These are phyloP conservation scores for Lethenteron camtschaticum DNA, from an alignment of 2,113 vertebrate genomes.

Conservation along the genomic window DNA sequence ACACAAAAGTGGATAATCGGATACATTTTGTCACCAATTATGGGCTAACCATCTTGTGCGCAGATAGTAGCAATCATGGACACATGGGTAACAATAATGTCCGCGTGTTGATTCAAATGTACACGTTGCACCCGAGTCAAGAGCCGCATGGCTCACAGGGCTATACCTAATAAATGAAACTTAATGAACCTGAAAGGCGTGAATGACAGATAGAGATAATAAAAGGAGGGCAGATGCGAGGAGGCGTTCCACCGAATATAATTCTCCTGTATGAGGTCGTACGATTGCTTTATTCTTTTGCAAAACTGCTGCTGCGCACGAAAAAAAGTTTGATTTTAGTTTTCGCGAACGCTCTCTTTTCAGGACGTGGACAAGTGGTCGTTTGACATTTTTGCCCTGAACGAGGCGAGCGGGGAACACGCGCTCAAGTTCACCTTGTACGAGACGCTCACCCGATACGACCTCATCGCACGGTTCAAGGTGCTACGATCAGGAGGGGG, in stretches of 20 bases:
- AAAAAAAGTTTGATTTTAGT: not conserved
- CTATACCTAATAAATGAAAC: no score
- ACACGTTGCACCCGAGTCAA: no score
- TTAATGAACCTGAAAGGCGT: no score
- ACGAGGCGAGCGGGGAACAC: conserved; percentile 76
- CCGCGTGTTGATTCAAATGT: no score
- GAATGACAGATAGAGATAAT: not conserved
- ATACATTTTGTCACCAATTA: no score
- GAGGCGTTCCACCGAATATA: not conserved
- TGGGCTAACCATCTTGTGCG: no score
- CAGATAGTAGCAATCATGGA: no score
- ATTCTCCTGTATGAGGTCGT: not conserved
- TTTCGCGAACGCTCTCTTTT: conserved; percentile 9
- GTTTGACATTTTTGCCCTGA: conserved; percentile 82
- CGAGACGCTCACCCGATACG: conserved; percentile 83
- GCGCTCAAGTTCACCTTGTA: conserved; percentile 96
- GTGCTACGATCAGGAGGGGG: conserved; percentile 16
- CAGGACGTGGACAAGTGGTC: conserved; percentile 91
- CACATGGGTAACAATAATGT: no score
- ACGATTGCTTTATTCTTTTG: not conserved
- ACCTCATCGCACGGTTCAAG: conserved; percentile 90
- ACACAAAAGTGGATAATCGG: no score
- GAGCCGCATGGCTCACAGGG: no score
- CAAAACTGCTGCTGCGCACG: not conserved
- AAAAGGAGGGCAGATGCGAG: not conserved